These are phyloP conservation scores for Noturus placidus DNA, from an alignment of 2,113 vertebrate genomes.

Conservation along the genomic window DNA sequence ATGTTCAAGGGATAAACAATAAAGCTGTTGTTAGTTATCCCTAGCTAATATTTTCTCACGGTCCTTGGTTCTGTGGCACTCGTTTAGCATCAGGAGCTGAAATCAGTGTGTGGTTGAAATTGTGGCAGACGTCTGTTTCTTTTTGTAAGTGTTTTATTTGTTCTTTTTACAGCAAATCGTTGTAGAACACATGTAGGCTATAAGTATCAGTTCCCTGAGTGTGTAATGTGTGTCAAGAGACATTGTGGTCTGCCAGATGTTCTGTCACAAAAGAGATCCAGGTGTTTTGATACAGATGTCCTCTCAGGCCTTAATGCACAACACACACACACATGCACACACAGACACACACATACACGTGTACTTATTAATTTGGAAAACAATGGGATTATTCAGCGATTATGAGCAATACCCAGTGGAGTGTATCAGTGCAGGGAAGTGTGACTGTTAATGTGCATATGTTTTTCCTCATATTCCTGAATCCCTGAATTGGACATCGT, in stretches of 20 bases:
- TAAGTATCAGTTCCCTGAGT: not conserved
- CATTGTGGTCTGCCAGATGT: slow-evolving; percentile 40
- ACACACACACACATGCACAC: not conserved
- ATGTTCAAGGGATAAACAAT: no score
- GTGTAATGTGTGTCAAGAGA: not conserved
- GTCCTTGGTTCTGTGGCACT: not conserved
- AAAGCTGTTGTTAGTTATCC: not conserved
- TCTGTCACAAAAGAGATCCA: slow-evolving; percentile 61
- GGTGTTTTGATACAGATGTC: slow-evolving; percentile 45
- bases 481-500: not conserved
- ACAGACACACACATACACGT: not conserved
- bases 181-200: not conserved
- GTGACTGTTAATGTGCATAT: no score
- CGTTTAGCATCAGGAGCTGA: not conserved
- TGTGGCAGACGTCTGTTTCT: not conserved
- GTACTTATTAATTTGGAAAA: slow-evolving; percentile 13
- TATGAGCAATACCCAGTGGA: slow-evolving; percentile 12
- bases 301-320: slow-evolving; percentile 3
- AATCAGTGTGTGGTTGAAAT: not conserved
- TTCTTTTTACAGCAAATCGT: not conserved
- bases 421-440: not conserved
- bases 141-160: not conserved
- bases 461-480: not conserved
- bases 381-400: slow-evolving; percentile 21
- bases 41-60: no score